Percentiles rank a stretch among this genome's conserved stretches.
phyloP scores from a whole-genome alignment of 2,113 vertebrate genomes.

The Myiozetetes cayanensis region DNA sequence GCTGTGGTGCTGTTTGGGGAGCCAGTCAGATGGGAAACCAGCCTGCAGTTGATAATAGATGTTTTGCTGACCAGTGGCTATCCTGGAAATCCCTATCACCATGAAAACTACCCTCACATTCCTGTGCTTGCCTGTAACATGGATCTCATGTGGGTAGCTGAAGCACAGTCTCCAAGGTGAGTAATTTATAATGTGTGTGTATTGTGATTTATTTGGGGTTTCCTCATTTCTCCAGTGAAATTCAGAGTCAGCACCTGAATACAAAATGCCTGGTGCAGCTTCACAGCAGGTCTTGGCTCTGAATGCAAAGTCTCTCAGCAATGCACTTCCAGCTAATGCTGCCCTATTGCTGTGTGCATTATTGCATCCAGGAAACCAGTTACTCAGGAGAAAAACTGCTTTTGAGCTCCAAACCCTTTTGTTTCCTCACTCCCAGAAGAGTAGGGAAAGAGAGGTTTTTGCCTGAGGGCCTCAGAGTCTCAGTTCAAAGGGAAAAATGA shows the following conservation, averaged over 20 bases:
- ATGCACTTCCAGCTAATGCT: not conserved
- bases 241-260: not conserved
- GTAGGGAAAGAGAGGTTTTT: not conserved
- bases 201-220: rapidly evolving
- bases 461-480: not conserved
- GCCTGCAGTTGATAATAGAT: slow-evolving; percentile 86
- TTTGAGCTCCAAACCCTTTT: not conserved
- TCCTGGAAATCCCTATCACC: slow-evolving; percentile 70
- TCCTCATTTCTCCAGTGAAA: not conserved
- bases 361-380: not conserved
- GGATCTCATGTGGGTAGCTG: slow-evolving; percentile 90
- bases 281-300: not conserved
- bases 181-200: rapidly evolving
- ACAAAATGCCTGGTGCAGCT: not conserved
- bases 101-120: slow-evolving; percentile 70
- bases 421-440: not conserved
- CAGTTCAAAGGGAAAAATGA: not conserved
- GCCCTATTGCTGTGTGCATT: not conserved
- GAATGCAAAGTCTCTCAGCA: not conserved
- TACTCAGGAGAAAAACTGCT: not conserved
- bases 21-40: slow-evolving; percentile 89
- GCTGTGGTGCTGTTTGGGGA: slow-evolving; percentile 88
- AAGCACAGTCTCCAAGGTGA: slow-evolving; percentile 87
- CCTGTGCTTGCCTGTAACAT: slow-evolving; percentile 88
- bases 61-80: slow-evolving; percentile 86